Percentiles rank a stretch among this genome's conserved stretches.
phyloP scores from a whole-genome alignment of 2,797 vertebrate species.

The Spondyliosoma cantharus region DNA sequence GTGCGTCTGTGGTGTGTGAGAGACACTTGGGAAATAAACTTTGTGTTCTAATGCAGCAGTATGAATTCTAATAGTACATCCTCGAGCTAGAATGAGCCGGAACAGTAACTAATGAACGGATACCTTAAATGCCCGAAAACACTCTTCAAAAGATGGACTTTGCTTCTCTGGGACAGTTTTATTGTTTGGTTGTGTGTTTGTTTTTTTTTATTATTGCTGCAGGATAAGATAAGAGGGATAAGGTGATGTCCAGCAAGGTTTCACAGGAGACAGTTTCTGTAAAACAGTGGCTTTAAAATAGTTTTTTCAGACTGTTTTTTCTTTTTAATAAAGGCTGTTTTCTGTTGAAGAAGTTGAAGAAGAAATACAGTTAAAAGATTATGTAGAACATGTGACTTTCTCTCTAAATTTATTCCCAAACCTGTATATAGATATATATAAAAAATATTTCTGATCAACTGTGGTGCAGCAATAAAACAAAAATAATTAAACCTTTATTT shows the following conservation, averaged over 20 bases:
- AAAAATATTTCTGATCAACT: neutral
- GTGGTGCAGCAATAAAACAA: neutral
- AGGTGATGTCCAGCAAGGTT: neutral
- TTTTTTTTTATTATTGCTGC: constrained; percentile 2
- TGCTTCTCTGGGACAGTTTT: neutral
- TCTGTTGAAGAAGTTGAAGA: no score
- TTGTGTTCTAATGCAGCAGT: neutral
- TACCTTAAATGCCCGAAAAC: neutral
- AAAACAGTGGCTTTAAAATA: neutral
- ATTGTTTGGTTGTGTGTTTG: neutral
- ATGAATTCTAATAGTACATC: neutral
- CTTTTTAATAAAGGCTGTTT: no score
- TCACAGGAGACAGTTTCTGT: neutral
- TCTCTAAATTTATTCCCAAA: neutral
- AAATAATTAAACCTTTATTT: no score
- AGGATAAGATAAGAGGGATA: neutral
- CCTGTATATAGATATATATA: neutral
- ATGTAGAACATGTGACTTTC: no score
- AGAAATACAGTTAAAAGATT: no score
- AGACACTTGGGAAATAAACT: neutral
- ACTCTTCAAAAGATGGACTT: neutral
- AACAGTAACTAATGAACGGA: neutral
- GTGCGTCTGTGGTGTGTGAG: neutral
- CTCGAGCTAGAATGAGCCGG: neutral
- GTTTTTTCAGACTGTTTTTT: neutral